Base-by-base conservation (phyloP, 1,140 invertebrate genomes). In the Cotesia chilonis region DNA sequence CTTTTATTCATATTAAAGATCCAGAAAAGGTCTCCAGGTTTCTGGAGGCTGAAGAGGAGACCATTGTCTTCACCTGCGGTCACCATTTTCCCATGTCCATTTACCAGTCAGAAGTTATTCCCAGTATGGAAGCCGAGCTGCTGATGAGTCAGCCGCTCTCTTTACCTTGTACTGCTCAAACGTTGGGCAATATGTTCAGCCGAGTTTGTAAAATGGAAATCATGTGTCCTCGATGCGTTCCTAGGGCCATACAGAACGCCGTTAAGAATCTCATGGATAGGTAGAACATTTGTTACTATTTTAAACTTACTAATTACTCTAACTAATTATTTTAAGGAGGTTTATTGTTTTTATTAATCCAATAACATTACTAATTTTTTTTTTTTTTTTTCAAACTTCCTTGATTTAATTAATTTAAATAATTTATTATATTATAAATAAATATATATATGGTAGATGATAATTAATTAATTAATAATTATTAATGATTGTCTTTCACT, bases 1-100 rank as follows among this genome's bases (percentile, higher is more conserved):
- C 84, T n/a, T 87, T 86, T 72, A 83, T 86, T 74, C 85, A 86
- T 51, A 81, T 87, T 69, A 85, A 84, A 83, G 82, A 85, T 76
- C 76, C 81, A 38, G 81, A 86, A 67, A 72, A 75, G 12, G 78
- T 87, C 4, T 78, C 83, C 7, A 77, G 80, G 61, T 83, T 87
- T 17, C 76, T 87, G 9, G 79, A 77, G 2, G 73, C 78, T 2
- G 79, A 84, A 41, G 84, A 85, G 68, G 83, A 86, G 38, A 83
- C 78, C 6, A 82, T 86, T 78, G 78, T 86, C 60, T 88, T 88
- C 51, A 87, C 87, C 0, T 88, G 87, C 61, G 86, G 87, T 6
- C 86, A 88, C 66, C 81, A 87, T 70, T 88, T 82, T 73, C 81
- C 82, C 70, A 69, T 85, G 37, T 82, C 84, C 2, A 37, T 73